Conservation (phyloP, 2,888 invertebrate species). For the Sepiola atlantica region DNA sequence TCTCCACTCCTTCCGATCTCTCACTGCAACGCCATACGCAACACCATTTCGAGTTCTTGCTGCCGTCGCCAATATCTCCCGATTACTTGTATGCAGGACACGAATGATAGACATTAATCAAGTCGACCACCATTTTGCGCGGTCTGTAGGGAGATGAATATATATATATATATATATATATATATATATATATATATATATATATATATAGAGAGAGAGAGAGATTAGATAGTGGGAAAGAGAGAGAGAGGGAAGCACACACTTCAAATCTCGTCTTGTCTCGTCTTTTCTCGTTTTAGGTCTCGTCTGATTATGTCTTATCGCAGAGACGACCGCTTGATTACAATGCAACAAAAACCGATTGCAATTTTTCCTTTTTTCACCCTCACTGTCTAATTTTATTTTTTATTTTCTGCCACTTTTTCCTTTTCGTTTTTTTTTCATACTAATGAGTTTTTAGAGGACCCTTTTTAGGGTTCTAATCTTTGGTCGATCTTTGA, state of each 20-base stretch:
- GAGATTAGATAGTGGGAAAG: no score
- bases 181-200: no score
- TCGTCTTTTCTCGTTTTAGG: neutral
- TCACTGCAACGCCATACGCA: neutral
- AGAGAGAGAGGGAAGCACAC: neutral
- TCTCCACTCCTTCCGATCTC: accelerated
- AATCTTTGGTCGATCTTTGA: no score
- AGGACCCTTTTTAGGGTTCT: no score
- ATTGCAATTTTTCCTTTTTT: neutral
- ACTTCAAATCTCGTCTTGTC: neutral
- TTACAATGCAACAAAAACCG: neutral
- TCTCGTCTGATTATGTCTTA: neutral
- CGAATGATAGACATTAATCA: constrained; percentile 32
- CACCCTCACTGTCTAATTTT: neutral
- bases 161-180: no score
- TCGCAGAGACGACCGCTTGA: neutral
- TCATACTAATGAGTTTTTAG: neutral
- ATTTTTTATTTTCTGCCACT: neutral
- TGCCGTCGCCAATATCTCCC: neutral
- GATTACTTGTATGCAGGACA: neutral
- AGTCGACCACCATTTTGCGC: neutral
- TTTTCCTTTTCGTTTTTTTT: neutral
- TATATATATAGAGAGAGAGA: no score
- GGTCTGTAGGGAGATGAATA: neutral
- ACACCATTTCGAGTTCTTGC: neutral